Evolutionary conservation across 2,113 vertebrate genomes (phyloP), one percentile per base, ranked within the genome.

Genomic region (Periophthalmodon schlosseri): DNA sequence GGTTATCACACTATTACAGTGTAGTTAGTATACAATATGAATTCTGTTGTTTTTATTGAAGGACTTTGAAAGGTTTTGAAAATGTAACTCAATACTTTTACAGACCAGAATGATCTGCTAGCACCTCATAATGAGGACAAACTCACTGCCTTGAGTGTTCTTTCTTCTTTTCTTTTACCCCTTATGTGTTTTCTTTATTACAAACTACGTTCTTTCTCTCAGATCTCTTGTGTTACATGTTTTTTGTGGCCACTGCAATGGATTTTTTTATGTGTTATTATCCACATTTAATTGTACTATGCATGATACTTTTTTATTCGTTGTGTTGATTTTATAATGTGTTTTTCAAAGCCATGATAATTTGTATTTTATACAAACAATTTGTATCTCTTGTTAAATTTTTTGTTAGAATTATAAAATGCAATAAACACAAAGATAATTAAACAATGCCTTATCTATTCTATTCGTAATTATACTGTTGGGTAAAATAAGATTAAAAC

Each of bases 341-440:
- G 77, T 84, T 86, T 84, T 66, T 79, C 33, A 56, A 79, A 68
- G 76, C 81, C 58, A 36, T 71, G 76, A 28, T 85, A 85, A 79
- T 91, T 63, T 89, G 85, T 90, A 84, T 91, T 91, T 92, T 91
- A 75, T 90, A 90, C 86, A 76, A 88, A 79, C 68, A 77, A 82
- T 91, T 91, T 91, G 79, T 90, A 89, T 79, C 84, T 73, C 50
- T 74, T 87, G 88, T 92, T 89, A 90, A 83, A 91, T 91, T 80
- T 85, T 87, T 87, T 90, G 82, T 70, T 90, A 90, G 78, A 90
- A 91, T 89, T 91, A 84, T 89, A 90, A 86, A 74, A 82, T 84
- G 81, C 82, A 91, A 90, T 92, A 91, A 92, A 91, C 60, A 74
- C 56, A 13, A 47, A 44, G 23, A 72, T 77, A 60, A 84, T 81